phyloP scores from a whole-genome alignment of 2,888 invertebrate genomes.

The Sialis lutaria region DNA sequence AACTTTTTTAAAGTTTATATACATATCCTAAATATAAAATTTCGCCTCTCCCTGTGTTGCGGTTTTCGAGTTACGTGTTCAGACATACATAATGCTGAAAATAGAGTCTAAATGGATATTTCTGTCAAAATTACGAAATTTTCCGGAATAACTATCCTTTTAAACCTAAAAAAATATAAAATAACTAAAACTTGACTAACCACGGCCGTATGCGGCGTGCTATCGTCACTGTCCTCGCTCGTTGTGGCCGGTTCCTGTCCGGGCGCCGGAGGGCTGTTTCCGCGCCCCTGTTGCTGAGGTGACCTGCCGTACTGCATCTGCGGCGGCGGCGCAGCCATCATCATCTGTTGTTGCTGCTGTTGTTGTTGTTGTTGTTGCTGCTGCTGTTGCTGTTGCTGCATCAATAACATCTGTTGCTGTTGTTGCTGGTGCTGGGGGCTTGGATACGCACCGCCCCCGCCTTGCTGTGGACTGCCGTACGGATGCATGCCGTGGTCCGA shows the following conservation, averaged over 20 bases:
- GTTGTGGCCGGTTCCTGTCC: constrained; percentile 47
- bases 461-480: constrained; percentile 15
- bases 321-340: constrained; percentile 17
- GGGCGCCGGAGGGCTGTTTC: constrained; percentile 36
- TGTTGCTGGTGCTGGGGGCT: constrained; percentile 16
- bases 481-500: constrained; percentile 21
- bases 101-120: too few relatives aligned
- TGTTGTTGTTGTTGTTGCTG: constrained; percentile 16
- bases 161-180: too few relatives aligned
- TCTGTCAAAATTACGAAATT: too few relatives aligned
- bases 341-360: constrained; percentile 18
- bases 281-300: constrained; percentile 38
- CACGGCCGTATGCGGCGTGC: constrained; percentile 46
- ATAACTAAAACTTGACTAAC: background rate
- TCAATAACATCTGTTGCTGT: constrained; percentile 15
- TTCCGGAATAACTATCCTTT: too few relatives aligned
- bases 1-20: too few relatives aligned
- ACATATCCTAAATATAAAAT: too few relatives aligned
- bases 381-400: constrained; percentile 21
- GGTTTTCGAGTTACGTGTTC: too few relatives aligned
- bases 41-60: too few relatives aligned
- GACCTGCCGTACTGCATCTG: constrained; percentile 25
- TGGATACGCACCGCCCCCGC: constrained; percentile 17
- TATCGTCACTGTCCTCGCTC: constrained; percentile 78
- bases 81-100: too few relatives aligned